Base-by-base conservation (phyloP, 2,888 invertebrate species). In the Vesta saturnalis region DNA sequence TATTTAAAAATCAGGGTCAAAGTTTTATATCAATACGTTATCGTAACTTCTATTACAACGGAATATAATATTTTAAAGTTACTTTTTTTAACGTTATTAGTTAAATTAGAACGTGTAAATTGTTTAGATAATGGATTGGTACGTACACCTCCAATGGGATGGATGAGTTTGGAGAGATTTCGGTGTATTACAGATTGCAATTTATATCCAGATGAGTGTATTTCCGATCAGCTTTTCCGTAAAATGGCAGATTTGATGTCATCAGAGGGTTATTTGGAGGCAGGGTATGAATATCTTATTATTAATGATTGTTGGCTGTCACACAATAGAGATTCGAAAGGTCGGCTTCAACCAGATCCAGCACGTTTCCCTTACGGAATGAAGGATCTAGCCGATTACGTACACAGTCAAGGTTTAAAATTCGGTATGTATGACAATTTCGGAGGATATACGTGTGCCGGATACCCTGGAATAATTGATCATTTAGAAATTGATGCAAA, bases 371-470 rank as follows among this genome's bases (percentile, higher is more conserved):
- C 97, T 0, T 91, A 91, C 80, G 97, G 97, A 72, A 97, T 98
- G 86, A 93, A 92, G 85, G 91, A 91, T 72, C 87, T 98, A 54
- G 88, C 96, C 47, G 93, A 96, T 85, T 97, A 97, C 86, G 97
- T 97, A 73, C 98, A 99, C 85, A 90, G 92, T 43, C 94, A 93
- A 83, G 97, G 97, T 14, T 86, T 99, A 55, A 96, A 97, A 84
- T 95, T 99, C 80, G 99, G 98, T 19, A 97, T 99, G 73, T 99
- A 99, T 82, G 97, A 97, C 82, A 99, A 99, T 83, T 97, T 93
- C 83, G 99, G 99, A 3, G 96, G 96, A 81, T 95, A 94, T 84
- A 99, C 99, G 0, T 99, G 99, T 83, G 97, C 94, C 1, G 97
- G 98, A 1, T 99, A 97, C 82, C 98, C 98, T 0, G 99, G 98